Percentiles rank a stretch among this genome's conserved stretches.
Conservation (phyloP, 2,797 vertebrate species). For the Chiloscyllium punctatum region DNA sequence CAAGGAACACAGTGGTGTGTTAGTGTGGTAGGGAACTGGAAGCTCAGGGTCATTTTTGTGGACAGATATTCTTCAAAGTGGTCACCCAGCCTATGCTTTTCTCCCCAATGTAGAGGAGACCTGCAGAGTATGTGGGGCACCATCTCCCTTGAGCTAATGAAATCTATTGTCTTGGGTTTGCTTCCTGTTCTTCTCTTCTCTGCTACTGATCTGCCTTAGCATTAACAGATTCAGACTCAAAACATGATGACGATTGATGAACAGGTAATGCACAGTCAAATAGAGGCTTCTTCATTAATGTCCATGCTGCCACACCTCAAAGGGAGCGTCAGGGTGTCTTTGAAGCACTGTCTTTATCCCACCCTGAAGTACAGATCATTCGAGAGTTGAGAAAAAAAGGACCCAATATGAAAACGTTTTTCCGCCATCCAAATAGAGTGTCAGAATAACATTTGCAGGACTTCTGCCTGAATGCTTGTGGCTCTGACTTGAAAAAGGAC, state of each 20-base stretch:
- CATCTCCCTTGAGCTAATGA: not conserved
- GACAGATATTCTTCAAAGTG: no score
- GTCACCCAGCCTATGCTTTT: no score
- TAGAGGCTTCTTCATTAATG: not conserved
- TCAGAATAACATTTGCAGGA: not conserved
- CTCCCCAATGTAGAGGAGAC: no score
- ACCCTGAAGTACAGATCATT: not conserved
- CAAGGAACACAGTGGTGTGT: no score
- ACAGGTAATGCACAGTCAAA: not conserved
- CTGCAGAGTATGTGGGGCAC: not conserved
- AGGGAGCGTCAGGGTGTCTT: not conserved
- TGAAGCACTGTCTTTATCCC: not conserved
- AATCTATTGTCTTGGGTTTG: not conserved
- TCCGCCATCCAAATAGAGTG: not conserved
- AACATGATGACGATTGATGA: not conserved
- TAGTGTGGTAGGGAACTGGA: fast-evolving
- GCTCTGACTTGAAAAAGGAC: not conserved
- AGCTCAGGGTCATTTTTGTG: no score
- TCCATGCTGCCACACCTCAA: not conserved
- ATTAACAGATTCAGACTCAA: not conserved
- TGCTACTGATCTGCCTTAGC: not conserved
- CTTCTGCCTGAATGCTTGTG: no score
- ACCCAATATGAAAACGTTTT: not conserved
- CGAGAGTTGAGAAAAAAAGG: not conserved
- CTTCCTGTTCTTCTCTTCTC: not conserved